Evolutionary conservation across 1,140 invertebrate species (phyloP).

Genomic region (Venturia canescens): DNA sequence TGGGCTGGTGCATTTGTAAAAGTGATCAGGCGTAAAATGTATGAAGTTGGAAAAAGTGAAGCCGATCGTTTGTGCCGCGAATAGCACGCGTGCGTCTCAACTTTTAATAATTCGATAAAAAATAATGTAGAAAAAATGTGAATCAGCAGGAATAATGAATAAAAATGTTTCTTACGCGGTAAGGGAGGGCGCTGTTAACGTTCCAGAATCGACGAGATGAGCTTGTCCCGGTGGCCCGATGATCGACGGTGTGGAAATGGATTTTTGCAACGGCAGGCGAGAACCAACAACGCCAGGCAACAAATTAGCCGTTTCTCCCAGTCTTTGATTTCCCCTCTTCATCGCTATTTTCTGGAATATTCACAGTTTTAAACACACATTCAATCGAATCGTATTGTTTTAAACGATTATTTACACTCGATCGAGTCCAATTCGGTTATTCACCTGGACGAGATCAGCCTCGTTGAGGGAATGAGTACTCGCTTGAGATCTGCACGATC

Average conservation of each 20-base stretch:
- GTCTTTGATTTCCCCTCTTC: constrained; percentile 79
- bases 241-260: constrained; percentile 92
- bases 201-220: constrained; percentile 68
- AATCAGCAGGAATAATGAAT: constrained; percentile 19
- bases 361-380: constrained; percentile 63
- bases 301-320: constrained; percentile 81
- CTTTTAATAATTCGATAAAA: background rate
- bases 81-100: constrained; percentile 24
- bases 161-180: constrained; percentile 65
- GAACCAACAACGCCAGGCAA: constrained; percentile 78
- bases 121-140: constrained; percentile 29
- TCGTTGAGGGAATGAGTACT: constrained; percentile 92
- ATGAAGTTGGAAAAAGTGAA: background rate
- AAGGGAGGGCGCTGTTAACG: constrained; percentile 65
- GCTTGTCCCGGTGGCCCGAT: constrained; percentile 81
- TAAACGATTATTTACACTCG: background rate
- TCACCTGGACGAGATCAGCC: constrained; percentile 86
- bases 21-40: constrained; percentile 27
- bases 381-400: constrained; percentile 22
- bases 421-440: constrained; percentile 49
- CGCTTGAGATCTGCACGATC: constrained; percentile 80
- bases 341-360: constrained; percentile 80
- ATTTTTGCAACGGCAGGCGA: constrained; percentile 91
- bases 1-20: background rate
- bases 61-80: constrained; percentile 2